phyloP scores from a whole-genome alignment of 2,888 invertebrate species.

The Phyllotreta striolata region DNA sequence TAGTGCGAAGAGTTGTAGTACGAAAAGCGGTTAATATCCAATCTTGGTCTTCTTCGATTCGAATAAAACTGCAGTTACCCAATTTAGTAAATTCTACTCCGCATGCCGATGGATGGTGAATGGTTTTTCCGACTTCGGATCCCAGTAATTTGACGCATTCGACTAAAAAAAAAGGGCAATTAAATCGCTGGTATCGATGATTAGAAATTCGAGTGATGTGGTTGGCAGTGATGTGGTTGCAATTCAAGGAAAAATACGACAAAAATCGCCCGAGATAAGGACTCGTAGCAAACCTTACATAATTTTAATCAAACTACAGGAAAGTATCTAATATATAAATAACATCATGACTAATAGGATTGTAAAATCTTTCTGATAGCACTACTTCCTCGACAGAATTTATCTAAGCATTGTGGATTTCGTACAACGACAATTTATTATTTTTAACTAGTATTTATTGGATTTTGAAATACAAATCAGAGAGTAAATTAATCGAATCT shows the following conservation, averaged over 20 bases:
- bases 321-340: conserved; percentile 9
- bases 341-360: conserved; percentile 8
- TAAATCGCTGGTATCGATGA: neutral
- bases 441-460: no score
- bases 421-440: no score
- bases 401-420: no score
- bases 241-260: no score
- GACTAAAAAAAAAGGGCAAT: conserved; percentile 48
- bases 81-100: conserved; percentile 53
- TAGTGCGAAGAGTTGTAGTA: no score
- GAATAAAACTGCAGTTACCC: conserved; percentile 31
- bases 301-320: neutral
- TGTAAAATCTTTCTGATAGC: conserved; percentile 14
- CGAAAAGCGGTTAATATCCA: neutral
- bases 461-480: no score
- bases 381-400: conserved; percentile 11
- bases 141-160: conserved; percentile 58
- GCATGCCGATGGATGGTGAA: conserved; percentile 59
- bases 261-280: no score
- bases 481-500: no score
- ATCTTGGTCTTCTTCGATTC: neutral
- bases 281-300: no score
- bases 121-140: conserved; percentile 58
- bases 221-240: no score
- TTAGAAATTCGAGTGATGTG: neutral